Percentiles rank a stretch among this genome's conserved stretches.
These are phyloP conservation scores for Epiperipatus broadwayi DNA, from an alignment of 2,888 invertebrate genomes.

Conservation along the genomic window DNA sequence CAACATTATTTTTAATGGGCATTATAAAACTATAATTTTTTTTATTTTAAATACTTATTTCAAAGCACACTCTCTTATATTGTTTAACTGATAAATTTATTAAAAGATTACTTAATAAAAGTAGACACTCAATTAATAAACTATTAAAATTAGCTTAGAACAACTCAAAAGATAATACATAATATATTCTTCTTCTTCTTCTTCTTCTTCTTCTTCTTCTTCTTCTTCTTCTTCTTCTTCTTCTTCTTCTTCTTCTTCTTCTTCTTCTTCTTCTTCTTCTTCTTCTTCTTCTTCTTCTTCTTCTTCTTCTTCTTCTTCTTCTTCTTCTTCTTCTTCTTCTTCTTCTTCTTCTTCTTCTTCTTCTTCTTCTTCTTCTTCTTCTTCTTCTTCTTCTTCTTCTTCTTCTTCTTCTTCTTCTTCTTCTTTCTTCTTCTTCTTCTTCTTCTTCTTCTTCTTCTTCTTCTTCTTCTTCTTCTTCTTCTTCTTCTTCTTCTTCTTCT, in stretches of 20 bases:
- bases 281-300: conserved; percentile 8
- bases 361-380: background rate
- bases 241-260: conserved; percentile 7
- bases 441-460: conserved; percentile 7
- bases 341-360: conserved; percentile 6
- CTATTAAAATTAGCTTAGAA: too few relatives aligned
- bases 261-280: conserved; percentile 10
- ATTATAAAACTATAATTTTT: too few relatives aligned
- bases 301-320: too few relatives aligned
- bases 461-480: background rate
- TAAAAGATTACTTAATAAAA: too few relatives aligned
- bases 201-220: conserved; percentile 3
- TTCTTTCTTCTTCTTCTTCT: conserved; percentile 7
- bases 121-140: too few relatives aligned
- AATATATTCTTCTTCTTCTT: conserved; percentile 1
- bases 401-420: background rate
- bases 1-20: too few relatives aligned
- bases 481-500: too few relatives aligned
- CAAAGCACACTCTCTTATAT: too few relatives aligned
- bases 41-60: too few relatives aligned
- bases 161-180: too few relatives aligned
- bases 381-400: conserved; percentile 8
- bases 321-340: conserved; percentile 13
- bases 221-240: background rate
- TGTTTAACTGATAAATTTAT: too few relatives aligned